Evolutionary conservation across 2,888 invertebrate genomes (phyloP).

Genomic region (Diaphora mendica): DNA sequence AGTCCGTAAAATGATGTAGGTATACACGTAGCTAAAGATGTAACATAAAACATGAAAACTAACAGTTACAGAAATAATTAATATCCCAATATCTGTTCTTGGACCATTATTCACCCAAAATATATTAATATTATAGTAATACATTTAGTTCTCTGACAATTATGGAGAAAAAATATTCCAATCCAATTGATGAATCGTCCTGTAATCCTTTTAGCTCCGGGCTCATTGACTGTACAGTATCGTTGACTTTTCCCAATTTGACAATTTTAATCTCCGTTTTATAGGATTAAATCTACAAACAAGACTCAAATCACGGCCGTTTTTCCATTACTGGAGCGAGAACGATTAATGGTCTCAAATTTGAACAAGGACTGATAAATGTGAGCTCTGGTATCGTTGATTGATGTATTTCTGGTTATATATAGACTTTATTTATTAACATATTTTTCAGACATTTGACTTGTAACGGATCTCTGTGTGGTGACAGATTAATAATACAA

Average conservation of each 20-base stretch:
- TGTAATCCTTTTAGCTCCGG: conserved; percentile 26
- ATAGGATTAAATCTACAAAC: conserved; percentile 51
- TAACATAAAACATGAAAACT: neutral
- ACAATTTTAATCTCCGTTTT: conserved; percentile 55
- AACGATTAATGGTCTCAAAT: conserved; percentile 63
- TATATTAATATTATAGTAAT: neutral
- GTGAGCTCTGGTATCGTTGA: conserved; percentile 48
- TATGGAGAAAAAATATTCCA: conserved; percentile 21
- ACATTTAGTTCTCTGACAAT: conserved; percentile 13
- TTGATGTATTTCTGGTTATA: conserved; percentile 47
- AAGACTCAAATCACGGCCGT: conserved; percentile 44
- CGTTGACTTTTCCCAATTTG: conserved; percentile 47
- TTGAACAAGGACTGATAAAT: conserved; percentile 63
- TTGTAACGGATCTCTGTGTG: too few relatives aligned
- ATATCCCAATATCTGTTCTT: neutral
- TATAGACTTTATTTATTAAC: conserved; percentile 22
- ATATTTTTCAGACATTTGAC: neutral
- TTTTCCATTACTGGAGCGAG: conserved; percentile 51
- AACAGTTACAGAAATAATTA: neutral
- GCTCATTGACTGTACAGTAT: conserved; percentile 32
- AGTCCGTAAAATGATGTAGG: too few relatives aligned
- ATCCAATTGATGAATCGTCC: conserved; percentile 38
- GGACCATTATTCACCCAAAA: neutral
- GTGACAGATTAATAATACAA: too few relatives aligned
- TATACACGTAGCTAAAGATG: neutral